phyloP scores from a whole-genome alignment of 2,888 invertebrate genomes.

The Cryptus viduatorius region DNA sequence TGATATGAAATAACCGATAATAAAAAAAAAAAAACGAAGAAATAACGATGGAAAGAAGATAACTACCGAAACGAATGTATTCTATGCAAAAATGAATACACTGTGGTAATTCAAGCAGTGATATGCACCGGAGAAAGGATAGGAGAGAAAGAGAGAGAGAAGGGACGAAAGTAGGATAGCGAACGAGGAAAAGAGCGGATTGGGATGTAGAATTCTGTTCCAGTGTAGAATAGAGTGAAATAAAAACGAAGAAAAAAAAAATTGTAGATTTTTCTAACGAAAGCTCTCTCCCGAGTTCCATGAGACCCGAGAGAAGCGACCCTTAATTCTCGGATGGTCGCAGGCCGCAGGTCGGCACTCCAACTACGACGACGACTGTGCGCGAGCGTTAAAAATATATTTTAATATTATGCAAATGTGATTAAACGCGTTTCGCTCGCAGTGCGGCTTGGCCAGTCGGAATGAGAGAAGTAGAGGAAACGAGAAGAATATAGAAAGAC shows the following conservation, averaged over 20 bases:
- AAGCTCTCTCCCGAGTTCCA: constrained; percentile 37
- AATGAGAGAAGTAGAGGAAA: constrained; percentile 20
- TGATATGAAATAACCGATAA: too few relatives aligned
- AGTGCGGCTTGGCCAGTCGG: constrained; percentile 17
- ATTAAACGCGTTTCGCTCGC: constrained; percentile 73
- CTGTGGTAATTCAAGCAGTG: constrained; percentile 6
- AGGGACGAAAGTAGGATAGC: not conserved
- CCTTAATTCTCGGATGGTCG: constrained; percentile 74
- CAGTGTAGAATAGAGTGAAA: not conserved
- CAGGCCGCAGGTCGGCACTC: constrained; percentile 61
- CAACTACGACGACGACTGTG: constrained; percentile 35
- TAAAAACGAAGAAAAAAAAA: constrained; percentile 27
- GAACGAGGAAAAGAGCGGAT: not conserved
- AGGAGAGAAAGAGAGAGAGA: constrained; percentile 5
- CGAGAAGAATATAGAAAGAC: not conserved
- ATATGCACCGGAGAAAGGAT: constrained; percentile 28
- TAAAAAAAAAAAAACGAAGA: not conserved
- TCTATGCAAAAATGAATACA: not conserved
- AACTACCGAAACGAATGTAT: constrained; percentile 6
- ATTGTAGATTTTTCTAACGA: constrained; percentile 14
- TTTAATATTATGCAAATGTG: constrained; percentile 82
- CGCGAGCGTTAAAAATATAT: constrained; percentile 78
- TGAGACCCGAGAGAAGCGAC: constrained; percentile 74
- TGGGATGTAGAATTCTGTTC: not conserved
- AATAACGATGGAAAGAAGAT: not conserved